These are phyloP conservation scores for Cynoglossus semilaevis DNA, from an alignment of 2,113 vertebrate species.

Conservation along the genomic window DNA sequence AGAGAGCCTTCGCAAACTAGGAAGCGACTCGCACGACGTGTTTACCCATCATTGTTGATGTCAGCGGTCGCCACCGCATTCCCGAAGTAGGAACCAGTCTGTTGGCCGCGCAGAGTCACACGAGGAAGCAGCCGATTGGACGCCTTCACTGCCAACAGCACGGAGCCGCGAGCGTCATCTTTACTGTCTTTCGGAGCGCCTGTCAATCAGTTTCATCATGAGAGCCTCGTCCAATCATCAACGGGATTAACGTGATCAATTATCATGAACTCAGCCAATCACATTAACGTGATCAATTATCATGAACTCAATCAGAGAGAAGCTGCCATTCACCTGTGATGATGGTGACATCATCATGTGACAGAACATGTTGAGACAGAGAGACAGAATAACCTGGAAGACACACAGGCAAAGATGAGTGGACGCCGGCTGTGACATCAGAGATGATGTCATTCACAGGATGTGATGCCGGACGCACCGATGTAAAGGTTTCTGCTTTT, in stretches of 20 bases:
- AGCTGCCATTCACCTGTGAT: slow-evolving; percentile 52
- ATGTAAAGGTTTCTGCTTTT: slow-evolving; percentile 52
- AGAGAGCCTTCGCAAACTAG: too few relatives aligned
- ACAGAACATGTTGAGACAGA: slow-evolving; percentile 51
- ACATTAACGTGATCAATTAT: background rate
- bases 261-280: background rate
- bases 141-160: slow-evolving; percentile 69
- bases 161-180: slow-evolving; percentile 74
- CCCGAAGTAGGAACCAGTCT: slow-evolving; percentile 91
- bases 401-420: slow-evolving; percentile 8
- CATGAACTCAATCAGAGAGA: too few relatives aligned
- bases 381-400: slow-evolving; percentile 61
- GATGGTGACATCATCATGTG: slow-evolving; percentile 51
- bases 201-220: slow-evolving; percentile 32
- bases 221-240: background rate
- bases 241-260: background rate
- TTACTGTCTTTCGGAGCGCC: slow-evolving; percentile 83
- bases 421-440: background rate
- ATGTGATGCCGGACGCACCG: slow-evolving; percentile 27
- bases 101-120: slow-evolving; percentile 76
- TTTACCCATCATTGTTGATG: slow-evolving; percentile 87
- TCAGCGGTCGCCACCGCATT: slow-evolving; percentile 84
- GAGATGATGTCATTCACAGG: background rate
- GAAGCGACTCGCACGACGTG: background rate
- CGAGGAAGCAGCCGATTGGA: background rate